phyloP scores from a whole-genome alignment of 2,113 vertebrate genomes.

The Syngnathus scovelli region DNA sequence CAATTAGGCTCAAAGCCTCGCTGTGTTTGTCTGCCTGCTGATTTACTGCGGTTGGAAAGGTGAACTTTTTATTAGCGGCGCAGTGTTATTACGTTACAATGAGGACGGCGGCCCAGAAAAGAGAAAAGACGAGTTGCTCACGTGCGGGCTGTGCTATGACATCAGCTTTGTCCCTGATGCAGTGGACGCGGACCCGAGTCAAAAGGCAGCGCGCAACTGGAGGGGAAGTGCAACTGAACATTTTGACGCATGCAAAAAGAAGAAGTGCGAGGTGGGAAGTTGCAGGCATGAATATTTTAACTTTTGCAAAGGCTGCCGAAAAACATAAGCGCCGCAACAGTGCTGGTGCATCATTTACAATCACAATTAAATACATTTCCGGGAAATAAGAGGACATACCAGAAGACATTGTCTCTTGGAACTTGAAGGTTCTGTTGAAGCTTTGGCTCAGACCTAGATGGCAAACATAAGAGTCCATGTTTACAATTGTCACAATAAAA shows the following conservation, averaged over 20 bases:
- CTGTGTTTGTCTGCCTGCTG: not conserved
- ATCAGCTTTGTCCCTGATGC: not conserved
- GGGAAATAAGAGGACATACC: too few relatives aligned
- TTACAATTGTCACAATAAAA: too few relatives aligned
- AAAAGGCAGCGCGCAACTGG: not conserved
- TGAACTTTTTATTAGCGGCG: conserved; percentile 1
- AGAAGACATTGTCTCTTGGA: too few relatives aligned
- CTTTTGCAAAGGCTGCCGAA: not conserved
- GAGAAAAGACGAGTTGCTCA: not conserved
- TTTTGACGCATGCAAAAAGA: conserved; percentile 1
- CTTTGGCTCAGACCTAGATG: too few relatives aligned
- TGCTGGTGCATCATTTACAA: not conserved
- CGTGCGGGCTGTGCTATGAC: not conserved
- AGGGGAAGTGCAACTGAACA: not conserved
- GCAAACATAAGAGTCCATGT: too few relatives aligned
- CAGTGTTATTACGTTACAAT: not conserved
- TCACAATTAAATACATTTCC: too few relatives aligned
- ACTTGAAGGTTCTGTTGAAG: too few relatives aligned
- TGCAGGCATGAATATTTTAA: not conserved
- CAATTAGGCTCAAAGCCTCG: conserved; percentile 1
- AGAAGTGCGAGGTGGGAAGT: conserved; percentile 4
- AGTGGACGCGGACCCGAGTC: not conserved
- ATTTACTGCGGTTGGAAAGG: not conserved
- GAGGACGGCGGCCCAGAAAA: not conserved
- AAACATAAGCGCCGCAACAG: not conserved